These are phyloP conservation scores for Pristiophorus japonicus DNA, from an alignment of 2,113 vertebrate genomes.

Conservation along the genomic window DNA sequence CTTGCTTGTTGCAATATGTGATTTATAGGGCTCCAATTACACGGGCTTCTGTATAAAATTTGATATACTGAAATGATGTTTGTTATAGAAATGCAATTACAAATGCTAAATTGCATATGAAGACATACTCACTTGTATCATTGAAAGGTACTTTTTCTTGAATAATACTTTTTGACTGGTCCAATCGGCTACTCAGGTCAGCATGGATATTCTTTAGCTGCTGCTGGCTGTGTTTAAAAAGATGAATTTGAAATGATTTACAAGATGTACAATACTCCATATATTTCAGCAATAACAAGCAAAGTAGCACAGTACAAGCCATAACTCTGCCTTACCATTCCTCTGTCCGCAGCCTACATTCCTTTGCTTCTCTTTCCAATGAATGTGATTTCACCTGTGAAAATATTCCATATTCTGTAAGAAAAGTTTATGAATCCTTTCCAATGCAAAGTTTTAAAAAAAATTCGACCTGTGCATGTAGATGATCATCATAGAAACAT, in stretches of 20 bases:
- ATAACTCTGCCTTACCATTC: constrained; percentile 69
- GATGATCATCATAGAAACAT: not conserved
- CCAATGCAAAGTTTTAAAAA: not conserved
- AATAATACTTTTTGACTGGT: constrained; percentile 86
- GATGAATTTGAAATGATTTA: constrained; percentile 36
- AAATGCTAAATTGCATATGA: constrained; percentile 2
- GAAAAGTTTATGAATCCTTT: not conserved
- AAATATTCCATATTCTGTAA: not conserved
- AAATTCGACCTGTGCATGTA: not conserved
- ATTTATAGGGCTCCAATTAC: not conserved
- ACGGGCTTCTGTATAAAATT: not conserved
- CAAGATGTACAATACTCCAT: not conserved
- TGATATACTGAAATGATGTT: not conserved
- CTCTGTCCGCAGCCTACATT: constrained; percentile 83
- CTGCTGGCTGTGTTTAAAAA: constrained; percentile 71
- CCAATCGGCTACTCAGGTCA: constrained; percentile 83
- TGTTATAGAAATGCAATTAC: not conserved
- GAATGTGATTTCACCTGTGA: constrained; percentile 81
- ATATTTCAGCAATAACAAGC: constrained; percentile 38
- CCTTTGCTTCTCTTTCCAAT: constrained; percentile 87
- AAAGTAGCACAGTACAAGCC: not conserved
- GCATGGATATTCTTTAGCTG: constrained; percentile 84
- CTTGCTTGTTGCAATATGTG: not conserved
- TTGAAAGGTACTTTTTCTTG: constrained; percentile 98
- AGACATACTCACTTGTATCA: constrained; percentile 83